Evolutionary conservation across 2,113 vertebrate genomes (phyloP).

Genomic region (Bettongia penicillata): DNA sequence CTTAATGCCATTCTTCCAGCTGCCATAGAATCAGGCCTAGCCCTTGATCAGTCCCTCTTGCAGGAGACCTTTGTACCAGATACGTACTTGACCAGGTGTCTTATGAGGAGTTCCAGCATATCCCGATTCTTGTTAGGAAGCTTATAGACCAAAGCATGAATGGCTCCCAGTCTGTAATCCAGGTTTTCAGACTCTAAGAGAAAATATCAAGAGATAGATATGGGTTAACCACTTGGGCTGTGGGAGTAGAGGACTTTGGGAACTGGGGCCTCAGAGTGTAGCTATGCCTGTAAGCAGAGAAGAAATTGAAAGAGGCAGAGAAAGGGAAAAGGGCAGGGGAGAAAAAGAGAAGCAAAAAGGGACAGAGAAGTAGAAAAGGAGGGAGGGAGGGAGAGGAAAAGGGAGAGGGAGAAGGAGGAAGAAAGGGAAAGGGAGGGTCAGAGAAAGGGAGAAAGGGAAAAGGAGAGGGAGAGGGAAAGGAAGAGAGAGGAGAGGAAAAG

Average conservation of each 20-base stretch:
- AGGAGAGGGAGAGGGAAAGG: neutral
- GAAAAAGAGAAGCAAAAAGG: neutral
- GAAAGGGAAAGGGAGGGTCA: neutral
- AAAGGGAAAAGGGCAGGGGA: neutral
- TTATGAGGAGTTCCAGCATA: conserved; percentile 95
- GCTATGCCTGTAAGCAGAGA: neutral
- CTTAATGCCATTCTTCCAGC: neutral
- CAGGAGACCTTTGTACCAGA: conserved; percentile 25
- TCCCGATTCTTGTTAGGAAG: conserved; percentile 94
- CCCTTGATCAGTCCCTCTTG: neutral
- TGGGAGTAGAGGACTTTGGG: neutral
- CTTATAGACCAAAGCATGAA: conserved; percentile 95
- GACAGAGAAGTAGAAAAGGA: neutral
- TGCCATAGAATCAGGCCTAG: neutral
- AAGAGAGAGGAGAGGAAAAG: neutral
- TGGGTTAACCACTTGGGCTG: conserved; percentile 25
- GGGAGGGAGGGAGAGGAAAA: neutral
- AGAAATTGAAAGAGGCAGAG: neutral
- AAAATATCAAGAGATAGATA: conserved; percentile 35
- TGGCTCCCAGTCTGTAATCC: conserved; percentile 92
- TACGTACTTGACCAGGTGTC: conserved; percentile 94
- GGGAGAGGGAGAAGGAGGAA: neutral
- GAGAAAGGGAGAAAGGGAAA: neutral
- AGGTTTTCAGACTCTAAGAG: conserved; percentile 93
- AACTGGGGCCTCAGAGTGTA: neutral